These are phyloP conservation scores for Azorinus chamasolen DNA, from an alignment of 2,888 invertebrate genomes.

Conservation along the genomic window DNA sequence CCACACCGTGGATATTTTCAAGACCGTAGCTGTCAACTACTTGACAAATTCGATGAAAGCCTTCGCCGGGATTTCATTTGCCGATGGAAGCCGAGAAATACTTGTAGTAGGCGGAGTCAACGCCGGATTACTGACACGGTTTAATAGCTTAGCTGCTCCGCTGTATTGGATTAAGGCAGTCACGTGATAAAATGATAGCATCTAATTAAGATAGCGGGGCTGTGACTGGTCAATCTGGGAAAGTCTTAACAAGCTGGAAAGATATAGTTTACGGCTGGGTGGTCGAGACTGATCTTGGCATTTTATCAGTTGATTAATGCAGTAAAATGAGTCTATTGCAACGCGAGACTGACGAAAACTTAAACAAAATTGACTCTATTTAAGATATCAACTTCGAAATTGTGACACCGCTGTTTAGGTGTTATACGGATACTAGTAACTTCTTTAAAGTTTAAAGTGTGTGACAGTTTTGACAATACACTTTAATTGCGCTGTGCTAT, in stretches of 20 bases:
- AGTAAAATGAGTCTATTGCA: slow-evolving; percentile 39
- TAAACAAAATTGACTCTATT: slow-evolving; percentile 17
- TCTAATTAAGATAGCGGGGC: slow-evolving; percentile 13
- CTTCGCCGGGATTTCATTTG: slow-evolving; percentile 23
- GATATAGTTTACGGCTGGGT: slow-evolving; percentile 40
- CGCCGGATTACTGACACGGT: slow-evolving; percentile 1
- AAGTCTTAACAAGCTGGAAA: background rate
- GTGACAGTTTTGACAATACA: no score
- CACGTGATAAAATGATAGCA: slow-evolving; percentile 35
- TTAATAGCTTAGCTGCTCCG: background rate
- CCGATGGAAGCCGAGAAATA: slow-evolving; percentile 2
- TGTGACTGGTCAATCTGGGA: slow-evolving; percentile 30
- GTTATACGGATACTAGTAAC: no score
- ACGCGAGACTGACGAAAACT: slow-evolving; percentile 24
- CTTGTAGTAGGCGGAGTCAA: slow-evolving; percentile 28
- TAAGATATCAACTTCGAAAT: background rate
- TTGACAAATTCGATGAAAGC: slow-evolving; percentile 25
- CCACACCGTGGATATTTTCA: slow-evolving; percentile 27
- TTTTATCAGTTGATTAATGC: slow-evolving; percentile 3
- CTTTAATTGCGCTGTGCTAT: no score
- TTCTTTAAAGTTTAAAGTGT: no score
- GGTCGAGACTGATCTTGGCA: slow-evolving; percentile 11
- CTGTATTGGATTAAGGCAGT: background rate
- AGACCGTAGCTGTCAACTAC: slow-evolving; percentile 24
- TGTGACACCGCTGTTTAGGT: no score